Conservation (phyloP, 2,113 vertebrate species). For the Hypocryptadius cinnamomeus region DNA sequence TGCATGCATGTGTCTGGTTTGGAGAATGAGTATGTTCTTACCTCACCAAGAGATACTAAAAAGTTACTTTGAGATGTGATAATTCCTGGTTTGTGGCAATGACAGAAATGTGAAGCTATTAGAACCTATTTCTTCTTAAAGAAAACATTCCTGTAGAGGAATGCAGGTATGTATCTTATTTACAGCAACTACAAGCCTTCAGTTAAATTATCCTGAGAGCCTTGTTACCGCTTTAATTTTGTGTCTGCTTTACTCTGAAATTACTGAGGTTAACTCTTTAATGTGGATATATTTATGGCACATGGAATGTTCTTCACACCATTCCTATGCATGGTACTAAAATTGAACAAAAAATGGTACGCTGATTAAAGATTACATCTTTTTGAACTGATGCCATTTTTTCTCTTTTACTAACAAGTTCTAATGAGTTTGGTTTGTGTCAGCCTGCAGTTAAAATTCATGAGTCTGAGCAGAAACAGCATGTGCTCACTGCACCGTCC, state of each 20-base stretch:
- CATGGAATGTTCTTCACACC: slow-evolving; percentile 27
- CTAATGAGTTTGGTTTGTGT: slow-evolving; percentile 14
- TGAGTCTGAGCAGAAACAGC: not conserved
- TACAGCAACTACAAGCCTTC: not conserved
- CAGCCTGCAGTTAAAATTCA: slow-evolving; percentile 13
- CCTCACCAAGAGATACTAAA: not conserved
- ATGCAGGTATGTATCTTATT: not conserved
- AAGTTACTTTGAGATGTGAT: not conserved
- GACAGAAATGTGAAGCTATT: not conserved
- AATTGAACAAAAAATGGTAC: not conserved
- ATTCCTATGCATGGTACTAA: slow-evolving; percentile 37
- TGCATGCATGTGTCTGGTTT: slow-evolving; percentile 17
- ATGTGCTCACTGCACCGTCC: not conserved
- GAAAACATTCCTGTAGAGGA: not conserved
- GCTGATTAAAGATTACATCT: not conserved
- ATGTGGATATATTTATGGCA: not conserved
- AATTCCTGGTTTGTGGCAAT: not conserved
- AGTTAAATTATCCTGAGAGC: not conserved
- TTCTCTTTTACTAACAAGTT: slow-evolving; percentile 25
- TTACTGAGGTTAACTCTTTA: slow-evolving; percentile 33
- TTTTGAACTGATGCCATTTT: not conserved
- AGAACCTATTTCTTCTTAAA: not conserved
- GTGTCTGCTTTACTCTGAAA: slow-evolving; percentile 9
- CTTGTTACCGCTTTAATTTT: slow-evolving; percentile 42
- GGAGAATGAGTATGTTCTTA: slow-evolving; percentile 19